These are phyloP conservation scores for Pristionchus mayeri DNA, from an alignment of 2,888 invertebrate species.

Conservation along the genomic window DNA sequence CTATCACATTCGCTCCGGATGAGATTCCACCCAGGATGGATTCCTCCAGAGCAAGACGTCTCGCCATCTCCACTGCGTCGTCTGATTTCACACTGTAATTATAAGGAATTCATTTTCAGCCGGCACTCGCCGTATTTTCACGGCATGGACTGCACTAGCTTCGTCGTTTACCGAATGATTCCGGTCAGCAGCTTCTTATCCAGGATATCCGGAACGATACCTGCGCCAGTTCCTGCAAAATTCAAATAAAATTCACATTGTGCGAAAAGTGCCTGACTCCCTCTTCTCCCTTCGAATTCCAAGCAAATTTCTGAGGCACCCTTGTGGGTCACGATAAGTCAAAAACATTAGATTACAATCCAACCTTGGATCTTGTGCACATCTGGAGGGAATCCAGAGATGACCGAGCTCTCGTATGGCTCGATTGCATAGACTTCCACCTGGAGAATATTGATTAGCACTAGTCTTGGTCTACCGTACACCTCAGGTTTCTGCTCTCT, in stretches of 20 bases:
- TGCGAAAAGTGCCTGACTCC: too few species aligned
- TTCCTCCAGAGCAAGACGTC: constrained; percentile 69
- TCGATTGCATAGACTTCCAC: constrained; percentile 57
- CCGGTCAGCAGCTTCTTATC: constrained; percentile 53
- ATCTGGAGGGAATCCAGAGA: constrained; percentile 58
- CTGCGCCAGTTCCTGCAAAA: constrained; percentile 64
- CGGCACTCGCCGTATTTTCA: too few species aligned
- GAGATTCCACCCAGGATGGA: constrained; percentile 70
- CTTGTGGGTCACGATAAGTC: not conserved
- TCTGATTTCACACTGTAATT: constrained; percentile 53
- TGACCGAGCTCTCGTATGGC: constrained; percentile 62
- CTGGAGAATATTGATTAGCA: not conserved
- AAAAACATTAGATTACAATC: not conserved
- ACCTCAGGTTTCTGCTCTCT: constrained; percentile 61
- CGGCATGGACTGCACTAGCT: too few species aligned
- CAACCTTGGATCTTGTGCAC: constrained; percentile 65
- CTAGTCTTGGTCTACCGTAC: not conserved
- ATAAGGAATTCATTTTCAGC: not conserved
- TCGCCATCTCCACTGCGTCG: constrained; percentile 72
- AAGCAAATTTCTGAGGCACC: too few species aligned
- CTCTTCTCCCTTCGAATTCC: too few species aligned
- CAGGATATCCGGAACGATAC: constrained; percentile 59
- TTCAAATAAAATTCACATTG: too few species aligned
- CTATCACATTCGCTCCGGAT: constrained; percentile 69
- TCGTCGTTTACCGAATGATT: not conserved